These are phyloP conservation scores for Eudemis profundana DNA, from an alignment of 2,888 invertebrate genomes.

Conservation along the genomic window DNA sequence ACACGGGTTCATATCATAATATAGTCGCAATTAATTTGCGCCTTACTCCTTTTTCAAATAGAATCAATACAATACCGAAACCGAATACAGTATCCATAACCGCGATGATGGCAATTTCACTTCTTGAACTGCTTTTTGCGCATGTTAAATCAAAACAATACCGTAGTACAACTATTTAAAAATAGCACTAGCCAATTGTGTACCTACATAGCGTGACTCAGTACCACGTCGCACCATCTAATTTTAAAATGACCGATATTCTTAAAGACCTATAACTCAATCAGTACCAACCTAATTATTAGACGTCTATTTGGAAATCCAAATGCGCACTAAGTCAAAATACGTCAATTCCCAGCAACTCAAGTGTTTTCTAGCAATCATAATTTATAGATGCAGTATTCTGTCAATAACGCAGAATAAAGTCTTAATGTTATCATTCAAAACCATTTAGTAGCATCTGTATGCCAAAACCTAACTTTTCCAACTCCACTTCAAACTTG, in stretches of 20 bases:
- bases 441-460: constrained; percentile 6
- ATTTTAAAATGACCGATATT: constrained; percentile 43
- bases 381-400: constrained; percentile 13
- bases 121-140: neutral
- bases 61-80: neutral
- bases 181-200: constrained; percentile 35
- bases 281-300: constrained; percentile 29
- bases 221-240: constrained; percentile 30
- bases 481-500: constrained; percentile 23
- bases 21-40: neutral
- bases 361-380: constrained; percentile 23
- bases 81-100: too few relatives aligned
- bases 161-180: constrained; percentile 22
- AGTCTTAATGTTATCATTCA: constrained; percentile 10
- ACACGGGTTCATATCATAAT: neutral
- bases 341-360: constrained; percentile 17
- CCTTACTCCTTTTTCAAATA: neutral
- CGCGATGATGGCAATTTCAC: neutral
- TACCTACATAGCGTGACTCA: constrained; percentile 29
- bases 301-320: constrained; percentile 9
- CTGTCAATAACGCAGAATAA: constrained; percentile 18
- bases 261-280: constrained; percentile 36
- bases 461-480: constrained; percentile 19
- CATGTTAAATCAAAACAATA: constrained; percentile 32
- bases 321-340: constrained; percentile 26